Base-by-base conservation (phyloP, 1,140 invertebrate genomes). In the Aphidius ervi region DNA sequence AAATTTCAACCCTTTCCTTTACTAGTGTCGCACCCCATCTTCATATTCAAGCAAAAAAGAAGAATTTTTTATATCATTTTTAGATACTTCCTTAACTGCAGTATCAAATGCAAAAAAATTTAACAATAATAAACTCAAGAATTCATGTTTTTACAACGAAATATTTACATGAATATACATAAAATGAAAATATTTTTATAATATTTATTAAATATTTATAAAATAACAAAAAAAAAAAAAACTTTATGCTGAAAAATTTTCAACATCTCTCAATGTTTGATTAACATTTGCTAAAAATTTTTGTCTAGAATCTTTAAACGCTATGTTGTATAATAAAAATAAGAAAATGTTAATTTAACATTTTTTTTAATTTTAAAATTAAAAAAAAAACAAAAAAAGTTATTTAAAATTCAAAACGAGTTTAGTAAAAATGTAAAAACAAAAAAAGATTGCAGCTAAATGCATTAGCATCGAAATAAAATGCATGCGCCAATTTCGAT, bases 61-160 rank as follows among this genome's bases (percentile, higher is more conserved):
- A 52, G 31, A 37, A 23, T 5, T 52, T 31, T 31, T 31, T 31
- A 31, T 2, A 31, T 31, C 23, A 31, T 31, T 31, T 31, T 31
- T 31, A 31, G 23, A 31, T 31, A 58, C 46, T 58, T 58, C 47
- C 46, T 57, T 5, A 40, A 49, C 37, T 58, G 47, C 39, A 58
- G n/a, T 43, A 43, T 37, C 46, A 31, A 37, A n/a, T 58, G 9
- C 31, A 40, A 16, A 45, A n/a, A 37, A 23, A 6, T 47, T 16
- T 23, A 20, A 42, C 39, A 20, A 40, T 20, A 9, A 31, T 31
- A 31, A 31, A 31, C 23, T 31, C 23, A 31, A 31, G 4, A 31
- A 31, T 31, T 31, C 41, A 42, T 42, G n/a, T 9, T 5, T 20
- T 9, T 6, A 39, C 9, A 50, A 9, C 6, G n/a, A 49, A 48